A percentile compares a stretch with the other conserved stretches of the same genome.
Conservation (phyloP, 2,113 vertebrate genomes). For the Dicerorhinus sumatrensis region DNA sequence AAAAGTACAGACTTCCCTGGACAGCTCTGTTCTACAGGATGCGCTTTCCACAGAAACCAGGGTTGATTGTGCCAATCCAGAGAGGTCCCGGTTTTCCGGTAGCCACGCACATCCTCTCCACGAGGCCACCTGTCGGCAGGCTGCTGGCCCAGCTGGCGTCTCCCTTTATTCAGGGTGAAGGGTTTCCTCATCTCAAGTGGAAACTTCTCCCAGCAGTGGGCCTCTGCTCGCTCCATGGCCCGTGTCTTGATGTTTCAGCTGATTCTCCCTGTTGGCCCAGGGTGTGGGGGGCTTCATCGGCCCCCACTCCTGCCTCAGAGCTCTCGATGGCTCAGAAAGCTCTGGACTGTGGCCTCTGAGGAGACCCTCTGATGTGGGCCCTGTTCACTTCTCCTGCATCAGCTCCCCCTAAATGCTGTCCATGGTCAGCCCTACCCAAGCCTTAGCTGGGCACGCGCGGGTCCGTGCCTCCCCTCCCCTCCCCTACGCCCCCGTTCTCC, state of each 20-base stretch:
- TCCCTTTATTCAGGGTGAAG: rapidly evolving
- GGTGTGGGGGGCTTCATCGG: not conserved
- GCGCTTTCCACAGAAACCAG: rapidly evolving
- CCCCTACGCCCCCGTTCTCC: too few species aligned
- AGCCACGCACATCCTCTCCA: rapidly evolving
- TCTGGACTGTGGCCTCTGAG: not conserved
- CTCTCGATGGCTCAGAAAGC: rapidly evolving
- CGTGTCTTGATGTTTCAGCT: rapidly evolving
- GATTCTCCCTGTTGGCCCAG: rapidly evolving
- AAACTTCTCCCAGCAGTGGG: not conserved
- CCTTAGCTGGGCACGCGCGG: rapidly evolving
- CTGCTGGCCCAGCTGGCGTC: not conserved
- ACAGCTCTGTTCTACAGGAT: rapidly evolving
- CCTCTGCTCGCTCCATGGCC: not conserved
- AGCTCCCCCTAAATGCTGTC: not conserved
- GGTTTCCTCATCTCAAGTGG: not conserved
- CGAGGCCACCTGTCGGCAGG: rapidly evolving
- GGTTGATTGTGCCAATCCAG: not conserved
- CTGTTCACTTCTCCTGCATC: too few species aligned
- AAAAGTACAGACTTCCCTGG: rapidly evolving
- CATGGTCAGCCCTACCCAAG: rapidly evolving
- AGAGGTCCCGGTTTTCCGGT: rapidly evolving
- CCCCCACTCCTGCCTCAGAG: not conserved
- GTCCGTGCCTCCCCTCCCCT: rapidly evolving
- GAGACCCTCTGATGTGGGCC: not conserved